These are phyloP conservation scores for Papilio xuthus DNA, from an alignment of 1,140 invertebrate genomes.

Conservation along the genomic window DNA sequence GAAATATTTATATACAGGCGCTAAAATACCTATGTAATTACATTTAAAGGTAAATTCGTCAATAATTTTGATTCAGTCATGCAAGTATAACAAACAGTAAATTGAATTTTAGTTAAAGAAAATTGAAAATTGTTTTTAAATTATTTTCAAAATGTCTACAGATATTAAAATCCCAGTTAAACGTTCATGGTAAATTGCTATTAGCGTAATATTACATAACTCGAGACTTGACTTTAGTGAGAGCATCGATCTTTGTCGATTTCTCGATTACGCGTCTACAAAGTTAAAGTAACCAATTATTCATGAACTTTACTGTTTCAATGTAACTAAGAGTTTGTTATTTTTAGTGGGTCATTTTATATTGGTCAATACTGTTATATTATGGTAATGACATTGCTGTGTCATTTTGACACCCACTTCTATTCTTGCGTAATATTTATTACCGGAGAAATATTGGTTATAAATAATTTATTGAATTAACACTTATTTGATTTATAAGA, in stretches of 20 bases:
- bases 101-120: too few relatives aligned
- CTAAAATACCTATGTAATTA: too few relatives aligned
- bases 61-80: too few relatives aligned
- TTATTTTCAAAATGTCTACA: neutral
- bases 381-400: slow-evolving; percentile 30
- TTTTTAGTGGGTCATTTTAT: neutral
- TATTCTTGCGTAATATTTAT: slow-evolving; percentile 7
- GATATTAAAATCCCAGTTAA: neutral
- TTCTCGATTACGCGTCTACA: slow-evolving; percentile 53
- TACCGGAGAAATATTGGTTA: neutral
- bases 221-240: slow-evolving; percentile 44
- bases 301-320: neutral
- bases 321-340: neutral
- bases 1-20: too few relatives aligned
- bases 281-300: slow-evolving; percentile 29
- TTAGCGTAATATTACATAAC: slow-evolving; percentile 43
- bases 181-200: slow-evolving; percentile 9
- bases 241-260: slow-evolving; percentile 59
- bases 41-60: too few relatives aligned
- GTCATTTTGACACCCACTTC: neutral
- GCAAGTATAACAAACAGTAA: too few relatives aligned
- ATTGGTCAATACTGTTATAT: slow-evolving; percentile 5
- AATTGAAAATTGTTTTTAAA: neutral
- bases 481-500: neutral
- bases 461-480: neutral